A percentile compares a stretch with the other conserved stretches of the same genome.
Conservation (phyloP, 2,113 vertebrate species). For the Corvus moneduloides region DNA sequence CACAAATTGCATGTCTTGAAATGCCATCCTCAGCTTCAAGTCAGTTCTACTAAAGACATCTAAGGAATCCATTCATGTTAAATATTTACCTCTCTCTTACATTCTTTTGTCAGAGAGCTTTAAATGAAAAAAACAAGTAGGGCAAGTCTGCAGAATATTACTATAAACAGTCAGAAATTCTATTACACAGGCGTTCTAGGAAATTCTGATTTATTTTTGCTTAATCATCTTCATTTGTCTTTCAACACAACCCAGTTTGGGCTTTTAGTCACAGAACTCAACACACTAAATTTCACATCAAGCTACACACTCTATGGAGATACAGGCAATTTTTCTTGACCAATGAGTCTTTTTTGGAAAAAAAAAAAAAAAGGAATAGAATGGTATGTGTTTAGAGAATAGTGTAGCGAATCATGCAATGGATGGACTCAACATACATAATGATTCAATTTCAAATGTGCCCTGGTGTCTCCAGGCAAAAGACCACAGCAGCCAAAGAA, state of each 20-base stretch:
- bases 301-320: neutral
- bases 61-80: neutral
- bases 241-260: neutral
- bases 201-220: neutral
- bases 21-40: neutral
- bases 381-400: neutral
- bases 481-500: neutral
- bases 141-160: neutral
- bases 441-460: neutral
- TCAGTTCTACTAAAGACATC: neutral
- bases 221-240: neutral
- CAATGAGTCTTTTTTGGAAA: fast-evolving
- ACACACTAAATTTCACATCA: neutral
- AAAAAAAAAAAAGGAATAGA: neutral
- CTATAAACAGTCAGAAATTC: neutral
- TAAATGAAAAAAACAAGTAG: neutral
- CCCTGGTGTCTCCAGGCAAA: neutral
- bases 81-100: conserved; percentile 26
- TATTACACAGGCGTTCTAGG: neutral
- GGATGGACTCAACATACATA: neutral
- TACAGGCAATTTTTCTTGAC: neutral
- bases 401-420: neutral
- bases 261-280: neutral
- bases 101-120: neutral
- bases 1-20: neutral